phyloP scores from a whole-genome alignment of 2,888 invertebrate genomes.

The Bembecia ichneumoniformis region DNA sequence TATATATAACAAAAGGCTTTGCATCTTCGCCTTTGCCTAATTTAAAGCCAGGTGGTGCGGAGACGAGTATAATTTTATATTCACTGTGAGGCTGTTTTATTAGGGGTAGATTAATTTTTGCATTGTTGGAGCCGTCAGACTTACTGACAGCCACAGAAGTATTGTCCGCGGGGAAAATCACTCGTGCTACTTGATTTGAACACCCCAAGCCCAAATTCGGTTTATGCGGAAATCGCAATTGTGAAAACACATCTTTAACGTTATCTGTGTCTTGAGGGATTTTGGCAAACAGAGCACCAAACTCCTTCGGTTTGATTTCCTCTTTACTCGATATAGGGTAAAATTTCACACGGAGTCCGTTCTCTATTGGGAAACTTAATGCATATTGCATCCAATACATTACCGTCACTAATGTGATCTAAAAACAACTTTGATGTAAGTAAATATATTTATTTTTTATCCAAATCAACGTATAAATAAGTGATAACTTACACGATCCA shows the following conservation, averaged over 20 bases:
- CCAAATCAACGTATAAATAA: too few species aligned
- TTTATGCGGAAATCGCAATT: slow-evolving; percentile 19
- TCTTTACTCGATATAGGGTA: slow-evolving; percentile 30
- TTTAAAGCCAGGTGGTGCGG: slow-evolving; percentile 40
- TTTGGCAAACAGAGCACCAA: slow-evolving; percentile 33
- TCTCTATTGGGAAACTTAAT: slow-evolving; percentile 33
- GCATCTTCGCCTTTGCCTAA: slow-evolving; percentile 22
- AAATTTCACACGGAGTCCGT: slow-evolving; percentile 38
- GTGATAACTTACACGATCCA: too few species aligned
- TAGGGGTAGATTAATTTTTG: slow-evolving; percentile 36
- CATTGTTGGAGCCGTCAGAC: background rate
- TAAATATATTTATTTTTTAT: too few species aligned
- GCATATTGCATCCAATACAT: slow-evolving; percentile 4
- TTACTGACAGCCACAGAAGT: slow-evolving; percentile 4
- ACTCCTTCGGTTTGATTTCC: slow-evolving; percentile 21
- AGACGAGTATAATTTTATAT: slow-evolving; percentile 51
- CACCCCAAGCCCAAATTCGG: slow-evolving; percentile 22
- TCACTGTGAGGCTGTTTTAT: slow-evolving; percentile 31
- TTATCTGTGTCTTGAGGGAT: slow-evolving; percentile 27
- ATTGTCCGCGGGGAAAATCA: slow-evolving; percentile 20
- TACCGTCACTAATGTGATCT: background rate
- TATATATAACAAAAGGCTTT: slow-evolving; percentile 36
- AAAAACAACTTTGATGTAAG: background rate
- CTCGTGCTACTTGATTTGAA: slow-evolving; percentile 37
- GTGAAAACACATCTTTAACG: slow-evolving; percentile 6